Conservation (phyloP, 2,113 vertebrate genomes). For the Puntigrus tetrazona region DNA sequence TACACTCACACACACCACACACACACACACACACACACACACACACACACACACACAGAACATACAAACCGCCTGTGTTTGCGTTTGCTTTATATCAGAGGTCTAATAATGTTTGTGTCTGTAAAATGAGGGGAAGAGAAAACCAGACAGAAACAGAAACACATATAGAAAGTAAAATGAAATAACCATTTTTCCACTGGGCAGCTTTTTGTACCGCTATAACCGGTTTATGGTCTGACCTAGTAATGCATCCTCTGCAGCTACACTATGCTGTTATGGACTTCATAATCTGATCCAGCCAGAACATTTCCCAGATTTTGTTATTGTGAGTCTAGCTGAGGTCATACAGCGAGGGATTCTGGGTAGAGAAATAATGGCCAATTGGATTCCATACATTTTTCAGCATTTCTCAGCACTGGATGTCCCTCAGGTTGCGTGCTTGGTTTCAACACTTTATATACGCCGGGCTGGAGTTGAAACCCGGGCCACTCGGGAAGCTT, state of each 20-base stretch:
- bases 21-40: constrained; percentile 7
- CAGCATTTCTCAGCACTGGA: neutral
- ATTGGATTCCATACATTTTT: constrained; percentile 25
- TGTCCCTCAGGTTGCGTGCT: neutral
- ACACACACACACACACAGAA: neutral
- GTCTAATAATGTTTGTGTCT: neutral
- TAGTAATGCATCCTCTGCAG: neutral
- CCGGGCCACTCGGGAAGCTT: neutral
- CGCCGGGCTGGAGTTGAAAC: constrained; percentile 1
- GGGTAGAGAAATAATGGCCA: constrained; percentile 34
- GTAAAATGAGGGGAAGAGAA: neutral
- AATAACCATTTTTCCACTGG: neutral
- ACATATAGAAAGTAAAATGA: neutral
- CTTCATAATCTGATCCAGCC: constrained; percentile 30
- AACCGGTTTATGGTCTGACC: neutral
- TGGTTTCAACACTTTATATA: neutral
- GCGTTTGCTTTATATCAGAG: constrained; percentile 25
- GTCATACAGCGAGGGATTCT: constrained; percentile 34
- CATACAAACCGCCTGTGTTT: constrained; percentile 49
- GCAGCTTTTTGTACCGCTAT: neutral
- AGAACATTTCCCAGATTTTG: constrained; percentile 10
- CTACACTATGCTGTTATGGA: neutral
- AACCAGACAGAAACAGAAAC: neutral
- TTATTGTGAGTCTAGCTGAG: constrained; percentile 20
- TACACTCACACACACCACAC: constrained; percentile 16